phyloP scores from a whole-genome alignment of 2,113 vertebrate genomes.

The Charina bottae region DNA sequence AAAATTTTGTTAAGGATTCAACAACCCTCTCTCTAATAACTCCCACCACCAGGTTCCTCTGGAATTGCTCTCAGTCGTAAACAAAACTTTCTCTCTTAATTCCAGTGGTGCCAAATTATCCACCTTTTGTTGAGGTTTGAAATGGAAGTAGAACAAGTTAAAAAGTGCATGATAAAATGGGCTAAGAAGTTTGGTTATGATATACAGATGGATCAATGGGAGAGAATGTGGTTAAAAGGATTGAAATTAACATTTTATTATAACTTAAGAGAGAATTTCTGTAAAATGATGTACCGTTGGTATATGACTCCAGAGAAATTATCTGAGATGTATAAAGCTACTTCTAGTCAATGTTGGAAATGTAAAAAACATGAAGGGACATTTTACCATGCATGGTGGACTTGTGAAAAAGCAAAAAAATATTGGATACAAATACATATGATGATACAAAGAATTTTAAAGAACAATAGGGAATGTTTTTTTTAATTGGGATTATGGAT shows the following conservation, averaged over 20 bases:
- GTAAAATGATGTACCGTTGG: not conserved
- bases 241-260: not conserved
- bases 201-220: not conserved
- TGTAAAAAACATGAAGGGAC: not conserved
- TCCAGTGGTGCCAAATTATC: not conserved
- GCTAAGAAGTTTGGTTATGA: not conserved
- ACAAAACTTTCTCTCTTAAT: too few species aligned
- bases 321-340: not conserved
- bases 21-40: too few species aligned
- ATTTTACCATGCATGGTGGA: not conserved
- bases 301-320: not conserved
- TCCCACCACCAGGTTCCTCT: too few species aligned
- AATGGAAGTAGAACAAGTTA: not conserved
- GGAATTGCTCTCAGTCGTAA: too few species aligned
- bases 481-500: not conserved
- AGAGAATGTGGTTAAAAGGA: not conserved
- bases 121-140: not conserved
- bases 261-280: not conserved
- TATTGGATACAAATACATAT: not conserved
- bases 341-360: not conserved
- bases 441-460: not conserved
- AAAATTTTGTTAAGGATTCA: too few species aligned
- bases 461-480: not conserved
- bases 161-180: not conserved
- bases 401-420: not conserved